Percentiles rank a stretch among this genome's conserved stretches.
Conservation (phyloP, 2,888 invertebrate species). For the Aleiodes leptofemur region DNA sequence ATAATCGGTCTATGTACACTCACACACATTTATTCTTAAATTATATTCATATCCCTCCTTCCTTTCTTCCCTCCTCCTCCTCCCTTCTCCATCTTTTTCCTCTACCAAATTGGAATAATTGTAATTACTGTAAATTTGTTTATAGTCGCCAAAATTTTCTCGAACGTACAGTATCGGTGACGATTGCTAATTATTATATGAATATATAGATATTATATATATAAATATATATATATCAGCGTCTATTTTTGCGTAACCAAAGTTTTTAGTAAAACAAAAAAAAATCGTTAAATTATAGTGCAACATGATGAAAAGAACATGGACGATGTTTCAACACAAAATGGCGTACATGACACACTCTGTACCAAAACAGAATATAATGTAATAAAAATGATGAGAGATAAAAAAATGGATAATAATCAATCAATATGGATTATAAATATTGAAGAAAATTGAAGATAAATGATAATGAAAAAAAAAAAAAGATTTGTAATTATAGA, state of each 20-base stretch:
- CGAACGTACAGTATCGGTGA: slow-evolving; percentile 46
- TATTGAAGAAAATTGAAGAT: slow-evolving; percentile 47
- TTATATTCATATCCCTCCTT: slow-evolving; percentile 58
- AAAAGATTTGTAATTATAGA: slow-evolving; percentile 66
- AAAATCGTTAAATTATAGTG: slow-evolving; percentile 32
- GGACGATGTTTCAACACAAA: slow-evolving; percentile 17
- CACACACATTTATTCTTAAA: slow-evolving; percentile 62
- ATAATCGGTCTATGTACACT: slow-evolving; percentile 64
- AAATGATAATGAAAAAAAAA: slow-evolving; percentile 51
- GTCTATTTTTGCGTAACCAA: slow-evolving; percentile 74
- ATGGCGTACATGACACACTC: slow-evolving; percentile 22
- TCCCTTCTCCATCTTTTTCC: too few relatives aligned
- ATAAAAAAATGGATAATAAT: slow-evolving; percentile 38
- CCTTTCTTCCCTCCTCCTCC: too few relatives aligned
- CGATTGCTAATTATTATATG: slow-evolving; percentile 33
- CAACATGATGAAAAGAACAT: slow-evolving; percentile 5
- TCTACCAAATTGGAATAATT: slow-evolving; percentile 51
- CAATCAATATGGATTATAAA: slow-evolving; percentile 49
- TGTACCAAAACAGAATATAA: slow-evolving; percentile 19
- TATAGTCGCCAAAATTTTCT: slow-evolving; percentile 60
- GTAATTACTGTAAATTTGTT: slow-evolving; percentile 73
- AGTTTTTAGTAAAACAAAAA: slow-evolving; percentile 64
- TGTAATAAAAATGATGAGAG: slow-evolving; percentile 1
- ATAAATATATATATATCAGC: slow-evolving; percentile 59
- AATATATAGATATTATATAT: slow-evolving; percentile 38